phyloP scores from a whole-genome alignment of 2,797 vertebrate genomes.

The Takifugu rubripes region DNA sequence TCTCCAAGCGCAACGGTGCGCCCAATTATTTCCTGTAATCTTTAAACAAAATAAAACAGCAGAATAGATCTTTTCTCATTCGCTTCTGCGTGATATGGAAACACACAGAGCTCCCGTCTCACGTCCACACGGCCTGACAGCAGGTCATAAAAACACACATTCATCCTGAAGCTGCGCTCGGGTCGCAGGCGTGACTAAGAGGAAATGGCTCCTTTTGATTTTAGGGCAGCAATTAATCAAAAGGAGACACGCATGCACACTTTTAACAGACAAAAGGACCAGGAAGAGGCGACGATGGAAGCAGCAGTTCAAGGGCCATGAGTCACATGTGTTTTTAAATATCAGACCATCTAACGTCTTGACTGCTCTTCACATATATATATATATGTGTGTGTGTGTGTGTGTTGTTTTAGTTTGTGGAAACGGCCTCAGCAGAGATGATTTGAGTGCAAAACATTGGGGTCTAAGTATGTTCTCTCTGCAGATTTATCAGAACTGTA shows the following conservation, averaged over 20 bases:
- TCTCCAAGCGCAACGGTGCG: conserved; percentile 16
- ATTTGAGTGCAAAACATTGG: conserved; percentile 30
- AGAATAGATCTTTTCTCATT: conserved; percentile 14
- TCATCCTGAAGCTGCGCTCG: conserved; percentile 50
- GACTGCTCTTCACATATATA: too few species aligned
- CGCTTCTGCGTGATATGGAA: conserved; percentile 18
- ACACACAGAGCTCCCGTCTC: conserved; percentile 2
- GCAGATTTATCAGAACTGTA: conserved; percentile 21
- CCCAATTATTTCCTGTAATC: conserved; percentile 24
- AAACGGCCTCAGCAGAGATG: conserved; percentile 9
- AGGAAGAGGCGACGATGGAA: conserved; percentile 47
- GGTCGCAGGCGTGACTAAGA: conserved; percentile 55
- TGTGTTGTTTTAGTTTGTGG: conserved; percentile 17
- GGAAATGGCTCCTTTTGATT: conserved; percentile 71
- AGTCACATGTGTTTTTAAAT: conserved; percentile 27
- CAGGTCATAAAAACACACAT: conserved; percentile 76
- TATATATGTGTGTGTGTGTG: too few species aligned
- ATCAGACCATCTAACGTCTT: background rate
- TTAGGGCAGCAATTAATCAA: conserved; percentile 56
- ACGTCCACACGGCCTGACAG: conserved; percentile 23
- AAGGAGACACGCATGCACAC: conserved; percentile 11
- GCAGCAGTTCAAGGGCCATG: conserved; percentile 35
- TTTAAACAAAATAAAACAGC: conserved; percentile 19
- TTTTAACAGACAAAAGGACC: conserved; percentile 36
- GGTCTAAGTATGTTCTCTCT: conserved; percentile 15